Evolutionary conservation across 2,888 invertebrate species (phyloP).

Genomic region (Agriopis leucophaearia): DNA sequence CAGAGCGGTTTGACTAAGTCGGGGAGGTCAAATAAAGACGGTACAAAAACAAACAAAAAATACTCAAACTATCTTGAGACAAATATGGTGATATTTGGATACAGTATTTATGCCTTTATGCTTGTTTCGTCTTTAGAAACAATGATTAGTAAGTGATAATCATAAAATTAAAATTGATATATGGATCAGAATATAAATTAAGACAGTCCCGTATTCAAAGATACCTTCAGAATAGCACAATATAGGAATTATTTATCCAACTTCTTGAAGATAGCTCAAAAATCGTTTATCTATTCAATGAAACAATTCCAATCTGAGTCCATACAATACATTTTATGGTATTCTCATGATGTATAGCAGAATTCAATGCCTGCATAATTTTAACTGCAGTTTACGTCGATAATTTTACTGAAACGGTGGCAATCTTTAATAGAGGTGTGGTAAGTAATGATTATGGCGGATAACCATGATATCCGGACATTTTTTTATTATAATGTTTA

Average conservation of each 20-base stretch:
- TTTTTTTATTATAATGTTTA: not conserved
- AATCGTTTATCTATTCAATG: slow-evolving; percentile 19
- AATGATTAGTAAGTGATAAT: not conserved
- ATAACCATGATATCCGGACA: not conserved
- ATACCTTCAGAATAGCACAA: not conserved
- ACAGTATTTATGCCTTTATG: too few relatives aligned
- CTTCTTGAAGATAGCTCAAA: slow-evolving; percentile 10
- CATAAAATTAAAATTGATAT: too few relatives aligned
- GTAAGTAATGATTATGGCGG: slow-evolving; percentile 3
- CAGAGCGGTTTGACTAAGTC: too few relatives aligned
- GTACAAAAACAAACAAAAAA: too few relatives aligned
- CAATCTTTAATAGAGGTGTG: slow-evolving; percentile 7
- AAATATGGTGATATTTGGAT: too few relatives aligned
- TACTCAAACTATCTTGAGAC: too few relatives aligned
- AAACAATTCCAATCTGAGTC: slow-evolving; percentile 14
- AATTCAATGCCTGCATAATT: slow-evolving; percentile 7
- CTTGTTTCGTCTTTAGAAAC: not conserved
- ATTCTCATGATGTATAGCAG: not conserved
- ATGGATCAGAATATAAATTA: not conserved
- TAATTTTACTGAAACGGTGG: slow-evolving; percentile 12
- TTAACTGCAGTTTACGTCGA: not conserved
- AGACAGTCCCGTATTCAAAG: not conserved
- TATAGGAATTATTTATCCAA: slow-evolving; percentile 2
- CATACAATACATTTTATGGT: not conserved
- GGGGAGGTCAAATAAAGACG: too few relatives aligned